A percentile compares a stretch with the other conserved stretches of the same genome.
phyloP scores from a whole-genome alignment of 2,888 invertebrate genomes.

The Prenolepis imparis region DNA sequence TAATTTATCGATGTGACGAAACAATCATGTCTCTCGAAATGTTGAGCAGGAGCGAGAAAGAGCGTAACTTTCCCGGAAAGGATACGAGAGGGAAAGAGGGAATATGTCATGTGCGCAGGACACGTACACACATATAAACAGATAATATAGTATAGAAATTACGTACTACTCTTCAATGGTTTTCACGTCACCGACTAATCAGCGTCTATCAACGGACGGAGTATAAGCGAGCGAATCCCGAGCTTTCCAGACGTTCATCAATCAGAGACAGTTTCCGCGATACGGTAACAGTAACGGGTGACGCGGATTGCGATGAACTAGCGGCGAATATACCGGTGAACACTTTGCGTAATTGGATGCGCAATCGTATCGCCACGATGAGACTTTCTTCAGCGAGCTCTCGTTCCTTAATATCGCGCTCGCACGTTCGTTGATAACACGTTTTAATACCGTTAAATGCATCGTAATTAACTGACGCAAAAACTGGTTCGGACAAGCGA shows the following conservation, averaged over 20 bases:
- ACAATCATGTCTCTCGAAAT: slow-evolving; percentile 65
- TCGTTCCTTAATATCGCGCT: neutral
- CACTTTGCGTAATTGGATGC: slow-evolving; percentile 44
- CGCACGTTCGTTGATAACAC: neutral
- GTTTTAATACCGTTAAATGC: slow-evolving; percentile 15
- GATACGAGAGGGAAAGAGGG: neutral
- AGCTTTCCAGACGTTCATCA: slow-evolving; percentile 69
- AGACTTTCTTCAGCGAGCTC: neutral
- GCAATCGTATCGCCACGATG: neutral
- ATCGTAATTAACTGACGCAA: slow-evolving; percentile 10
- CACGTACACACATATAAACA: neutral
- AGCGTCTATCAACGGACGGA: slow-evolving; percentile 66
- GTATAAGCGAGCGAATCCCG: slow-evolving; percentile 49
- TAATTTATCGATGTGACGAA: slow-evolving; percentile 72
- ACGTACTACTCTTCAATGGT: slow-evolving; percentile 24
- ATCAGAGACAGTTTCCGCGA: slow-evolving; percentile 60
- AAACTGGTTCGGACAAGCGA: slow-evolving; percentile 15
- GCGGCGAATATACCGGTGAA: neutral
- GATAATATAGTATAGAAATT: slow-evolving; percentile 33
- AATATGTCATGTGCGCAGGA: neutral
- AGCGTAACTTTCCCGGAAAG: neutral
- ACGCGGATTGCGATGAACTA: neutral
- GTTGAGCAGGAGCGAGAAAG: slow-evolving; percentile 52
- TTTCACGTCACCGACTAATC: slow-evolving; percentile 68
- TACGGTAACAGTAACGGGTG: slow-evolving; percentile 34